Base-by-base conservation (phyloP, 64 coral and sea anemone genomes). In the Montipora capricornis region DNA sequence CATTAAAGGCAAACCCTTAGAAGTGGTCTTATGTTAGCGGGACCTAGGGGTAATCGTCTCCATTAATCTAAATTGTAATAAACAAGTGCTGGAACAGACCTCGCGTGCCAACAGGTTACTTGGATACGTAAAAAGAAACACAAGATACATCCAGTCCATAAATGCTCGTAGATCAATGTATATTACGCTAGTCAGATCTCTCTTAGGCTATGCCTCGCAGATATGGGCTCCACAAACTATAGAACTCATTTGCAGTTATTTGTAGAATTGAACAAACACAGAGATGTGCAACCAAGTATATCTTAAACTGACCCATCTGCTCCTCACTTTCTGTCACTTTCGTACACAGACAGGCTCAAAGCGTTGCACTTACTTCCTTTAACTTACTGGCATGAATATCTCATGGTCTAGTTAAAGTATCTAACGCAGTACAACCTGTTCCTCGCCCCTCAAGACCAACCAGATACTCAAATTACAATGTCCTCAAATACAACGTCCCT, bases 51-150 rank as follows among this genome's bases (percentile, higher is more conserved):
- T 95, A n/a, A 16, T 60, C 44, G 78, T 91, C 59, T 95, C 64
- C 64, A 81, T 76, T 83, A 89, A 91, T 19, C 89, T 95, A 20
- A 88, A 82, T 53, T 92, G 82, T 89, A 91, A 80, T 69, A 82
- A 95, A 46, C 87, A 95, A 62, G 93, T 90, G 15, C 70, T 84
- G 22, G 88, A 77, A 29, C 87, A 95, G 52, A 55, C 76, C 5
- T 74, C 89, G 1, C 71, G 77, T 24, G 89, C 88, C 81, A 91
- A 95, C 78, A 95, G 74, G 67, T 29, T 87, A 3, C 82, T 87
- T 49, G 89, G 89, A 19, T 95, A 91, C 74, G 49, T 91, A 68
- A 91, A 58, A 59, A 91, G 94, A 91, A 91, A 55, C 44, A 71
- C 74, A 29, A 77, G 75, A 87, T 79, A 70, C 81, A 53, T 95